A percentile compares a stretch with the other conserved stretches of the same genome.
phyloP scores from a whole-genome alignment of 2,888 invertebrate species.

The Hyalella azteca region DNA sequence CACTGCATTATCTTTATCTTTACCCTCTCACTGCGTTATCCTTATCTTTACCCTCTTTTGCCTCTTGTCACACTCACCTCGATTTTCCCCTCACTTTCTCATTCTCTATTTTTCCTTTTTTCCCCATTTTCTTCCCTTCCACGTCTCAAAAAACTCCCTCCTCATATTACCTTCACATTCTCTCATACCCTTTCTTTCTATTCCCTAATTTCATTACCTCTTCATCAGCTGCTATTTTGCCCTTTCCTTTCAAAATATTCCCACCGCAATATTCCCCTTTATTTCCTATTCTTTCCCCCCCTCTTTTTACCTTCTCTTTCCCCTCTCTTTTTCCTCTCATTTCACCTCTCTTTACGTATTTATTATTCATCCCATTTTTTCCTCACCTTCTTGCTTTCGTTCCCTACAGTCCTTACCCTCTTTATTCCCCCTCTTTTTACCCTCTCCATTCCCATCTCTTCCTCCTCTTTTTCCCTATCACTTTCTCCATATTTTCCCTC shows the following conservation, averaged over 20 bases:
- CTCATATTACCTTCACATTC: not conserved
- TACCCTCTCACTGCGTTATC: no score
- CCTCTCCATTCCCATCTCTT: no score
- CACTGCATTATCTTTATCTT: not conserved
- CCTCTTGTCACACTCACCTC: not conserved
- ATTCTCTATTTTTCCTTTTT: not conserved
- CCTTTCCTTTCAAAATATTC: no score
- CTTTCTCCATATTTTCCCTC: no score
- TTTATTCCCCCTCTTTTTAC: no score
- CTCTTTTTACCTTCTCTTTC: not conserved
- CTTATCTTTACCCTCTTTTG: no score
- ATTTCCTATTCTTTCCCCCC: not conserved
- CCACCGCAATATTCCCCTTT: no score
- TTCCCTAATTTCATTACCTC: no score
- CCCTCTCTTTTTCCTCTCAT: not conserved
- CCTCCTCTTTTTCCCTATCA: no score
- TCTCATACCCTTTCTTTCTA: not conserved
- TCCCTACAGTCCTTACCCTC: no score
- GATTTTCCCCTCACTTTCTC: not conserved
- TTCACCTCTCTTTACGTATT: not conserved
- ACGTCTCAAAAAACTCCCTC: not conserved
- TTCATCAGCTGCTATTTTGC: no score
- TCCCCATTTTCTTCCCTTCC: not conserved
- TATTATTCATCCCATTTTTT: not conserved
- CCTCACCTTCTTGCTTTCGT: no score